Evolutionary conservation across 2,113 vertebrate species (phyloP).

Genomic region (Megaptera novaeangliae): DNA sequence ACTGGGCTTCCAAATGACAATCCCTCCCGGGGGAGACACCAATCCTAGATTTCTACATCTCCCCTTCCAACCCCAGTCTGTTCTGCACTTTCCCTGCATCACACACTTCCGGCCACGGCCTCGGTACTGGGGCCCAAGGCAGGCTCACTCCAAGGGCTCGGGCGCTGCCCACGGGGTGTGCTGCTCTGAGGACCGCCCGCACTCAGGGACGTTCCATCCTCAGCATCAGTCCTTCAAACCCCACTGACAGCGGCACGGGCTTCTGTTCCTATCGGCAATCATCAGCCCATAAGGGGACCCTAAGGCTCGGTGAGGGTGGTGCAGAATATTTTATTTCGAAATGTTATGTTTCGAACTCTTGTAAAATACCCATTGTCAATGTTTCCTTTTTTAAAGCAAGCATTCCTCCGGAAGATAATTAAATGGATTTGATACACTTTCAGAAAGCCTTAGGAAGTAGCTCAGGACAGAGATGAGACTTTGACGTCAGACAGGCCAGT

Average conservation of each 20-base stretch:
- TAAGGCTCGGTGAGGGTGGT: neutral
- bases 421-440: neutral
- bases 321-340: neutral
- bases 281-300: neutral
- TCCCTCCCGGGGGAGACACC: neutral
- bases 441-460: neutral
- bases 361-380: neutral
- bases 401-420: neutral
- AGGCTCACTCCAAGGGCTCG: neutral
- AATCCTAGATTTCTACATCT: too few relatives aligned
- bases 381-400: neutral
- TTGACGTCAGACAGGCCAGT: neutral
- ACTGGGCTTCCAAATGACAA: neutral
- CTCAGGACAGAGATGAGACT: neutral
- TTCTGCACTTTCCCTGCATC: neutral
- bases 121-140: neutral
- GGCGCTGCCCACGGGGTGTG: neutral
- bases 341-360: neutral
- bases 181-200: neutral
- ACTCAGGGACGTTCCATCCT: accelerated
- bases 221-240: neutral
- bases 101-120: accelerated
- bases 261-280: accelerated
- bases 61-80: neutral
- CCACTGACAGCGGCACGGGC: accelerated